Conservation (phyloP, 2,888 invertebrate species). For the Hetaerina titia region DNA sequence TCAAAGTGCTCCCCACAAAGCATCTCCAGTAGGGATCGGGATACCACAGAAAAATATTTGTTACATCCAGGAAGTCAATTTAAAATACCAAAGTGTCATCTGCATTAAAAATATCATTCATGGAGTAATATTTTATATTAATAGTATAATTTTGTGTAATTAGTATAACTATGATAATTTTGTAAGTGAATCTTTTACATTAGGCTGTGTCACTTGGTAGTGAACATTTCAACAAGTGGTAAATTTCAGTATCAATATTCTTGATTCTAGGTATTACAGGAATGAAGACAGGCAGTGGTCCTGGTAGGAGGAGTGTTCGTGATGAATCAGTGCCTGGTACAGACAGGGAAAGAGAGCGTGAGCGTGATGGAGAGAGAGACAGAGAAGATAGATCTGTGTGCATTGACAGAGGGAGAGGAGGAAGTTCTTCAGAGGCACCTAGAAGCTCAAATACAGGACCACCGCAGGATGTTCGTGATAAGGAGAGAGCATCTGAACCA, state of each 20-base stretch:
- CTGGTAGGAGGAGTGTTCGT: constrained; percentile 14
- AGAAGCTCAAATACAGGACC: neutral
- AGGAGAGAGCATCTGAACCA: constrained; percentile 40
- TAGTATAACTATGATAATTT: too few species aligned
- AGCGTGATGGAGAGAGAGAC: constrained; percentile 72
- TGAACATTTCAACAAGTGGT: too few species aligned
- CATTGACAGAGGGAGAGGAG: constrained; percentile 25
- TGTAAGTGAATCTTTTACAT: too few species aligned
- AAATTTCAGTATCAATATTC: neutral
- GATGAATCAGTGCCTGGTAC: constrained; percentile 71
- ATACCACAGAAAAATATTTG: too few species aligned
- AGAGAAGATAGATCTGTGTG: constrained; percentile 11
- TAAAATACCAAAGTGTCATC: too few species aligned
- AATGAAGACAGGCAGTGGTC: constrained; percentile 4
- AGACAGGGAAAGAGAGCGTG: constrained; percentile 74
- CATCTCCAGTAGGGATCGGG: too few species aligned
- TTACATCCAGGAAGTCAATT: too few species aligned
- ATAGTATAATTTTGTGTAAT: too few species aligned
- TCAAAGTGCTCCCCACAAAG: too few species aligned
- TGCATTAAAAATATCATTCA: too few species aligned
- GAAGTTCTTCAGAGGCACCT: constrained; percentile 8
- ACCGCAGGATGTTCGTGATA: neutral
- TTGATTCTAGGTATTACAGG: neutral
- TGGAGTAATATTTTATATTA: too few species aligned
- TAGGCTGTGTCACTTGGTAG: too few species aligned